Evolutionary conservation across 2,888 invertebrate genomes (phyloP).

Genomic region (Fabriciana adippe): DNA sequence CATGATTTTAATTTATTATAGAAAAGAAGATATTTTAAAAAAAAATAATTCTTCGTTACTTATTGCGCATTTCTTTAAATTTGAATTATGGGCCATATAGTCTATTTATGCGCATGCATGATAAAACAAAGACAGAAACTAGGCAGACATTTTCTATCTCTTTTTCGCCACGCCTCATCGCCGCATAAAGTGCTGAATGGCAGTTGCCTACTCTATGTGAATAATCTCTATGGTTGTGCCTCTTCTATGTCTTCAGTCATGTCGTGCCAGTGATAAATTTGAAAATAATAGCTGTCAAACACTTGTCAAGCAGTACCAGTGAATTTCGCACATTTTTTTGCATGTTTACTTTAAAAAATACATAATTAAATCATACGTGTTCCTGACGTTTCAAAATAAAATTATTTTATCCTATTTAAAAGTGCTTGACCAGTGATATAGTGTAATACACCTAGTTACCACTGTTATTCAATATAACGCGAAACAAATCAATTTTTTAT

Average conservation of each 20-base stretch:
- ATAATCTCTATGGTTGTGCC: too few species aligned
- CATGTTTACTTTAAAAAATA: conserved; percentile 13
- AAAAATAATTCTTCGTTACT: too few species aligned
- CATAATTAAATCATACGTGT: conserved; percentile 8
- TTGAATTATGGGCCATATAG: too few species aligned
- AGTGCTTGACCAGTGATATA: conserved; percentile 2
- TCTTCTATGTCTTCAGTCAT: neutral
- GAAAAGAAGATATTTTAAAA: too few species aligned
- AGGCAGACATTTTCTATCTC: too few species aligned
- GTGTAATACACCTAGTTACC: conserved; percentile 2
- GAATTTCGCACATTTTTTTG: conserved; percentile 28
- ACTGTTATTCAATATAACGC: conserved; percentile 7
- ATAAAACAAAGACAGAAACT: too few species aligned
- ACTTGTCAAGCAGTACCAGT: conserved; percentile 20
- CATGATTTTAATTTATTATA: too few species aligned
- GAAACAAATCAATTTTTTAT: conserved; percentile 27
- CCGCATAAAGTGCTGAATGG: too few species aligned
- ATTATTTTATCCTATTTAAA: neutral
- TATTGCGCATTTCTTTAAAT: too few species aligned
- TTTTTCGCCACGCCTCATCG: too few species aligned
- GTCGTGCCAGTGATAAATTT: conserved; percentile 1
- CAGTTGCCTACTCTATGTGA: too few species aligned
- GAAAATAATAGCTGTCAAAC: conserved; percentile 19
- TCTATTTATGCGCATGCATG: too few species aligned
- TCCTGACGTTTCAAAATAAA: neutral